Percentiles rank a stretch among this genome's conserved stretches.
Conservation (phyloP, 2,113 vertebrate genomes). For the Struthio camelus region DNA sequence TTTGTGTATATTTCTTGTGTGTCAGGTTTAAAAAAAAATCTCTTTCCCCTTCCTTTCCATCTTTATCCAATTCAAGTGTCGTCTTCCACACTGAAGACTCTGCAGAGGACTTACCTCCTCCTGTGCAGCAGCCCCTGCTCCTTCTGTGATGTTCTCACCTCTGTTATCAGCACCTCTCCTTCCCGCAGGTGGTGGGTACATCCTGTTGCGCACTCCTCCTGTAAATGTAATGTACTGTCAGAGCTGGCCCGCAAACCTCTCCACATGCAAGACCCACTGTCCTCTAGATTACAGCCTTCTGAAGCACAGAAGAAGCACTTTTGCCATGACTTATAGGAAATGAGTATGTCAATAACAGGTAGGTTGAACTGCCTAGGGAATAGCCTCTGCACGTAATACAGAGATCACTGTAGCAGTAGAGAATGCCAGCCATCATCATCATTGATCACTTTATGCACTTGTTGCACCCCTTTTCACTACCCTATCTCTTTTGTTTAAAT, state of each 20-base stretch:
- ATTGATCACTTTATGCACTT: neutral
- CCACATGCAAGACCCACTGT: neutral
- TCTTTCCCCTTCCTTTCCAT: neutral
- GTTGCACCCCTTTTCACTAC: neutral
- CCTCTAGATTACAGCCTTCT: neutral
- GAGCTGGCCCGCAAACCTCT: neutral
- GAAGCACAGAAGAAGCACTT: neutral
- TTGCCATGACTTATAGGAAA: neutral
- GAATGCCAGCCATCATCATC: neutral
- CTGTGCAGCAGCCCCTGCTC: neutral
- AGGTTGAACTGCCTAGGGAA: neutral
- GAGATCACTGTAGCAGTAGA: neutral
- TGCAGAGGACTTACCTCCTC: neutral
- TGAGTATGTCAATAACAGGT: neutral
- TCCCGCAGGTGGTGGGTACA: fast-evolving
- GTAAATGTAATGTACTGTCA: fast-evolving
- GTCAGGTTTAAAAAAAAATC: neutral
- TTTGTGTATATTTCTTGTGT: neutral
- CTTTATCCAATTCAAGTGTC: neutral
- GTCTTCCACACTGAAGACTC: neutral
- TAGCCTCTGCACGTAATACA: neutral
- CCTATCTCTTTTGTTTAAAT: neutral
- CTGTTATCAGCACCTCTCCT: neutral
- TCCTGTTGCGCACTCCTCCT: fast-evolving
- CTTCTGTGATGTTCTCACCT: neutral